Evolutionary conservation across 2,797 vertebrate genomes (phyloP).

Genomic region (Gallirallus australis): DNA sequence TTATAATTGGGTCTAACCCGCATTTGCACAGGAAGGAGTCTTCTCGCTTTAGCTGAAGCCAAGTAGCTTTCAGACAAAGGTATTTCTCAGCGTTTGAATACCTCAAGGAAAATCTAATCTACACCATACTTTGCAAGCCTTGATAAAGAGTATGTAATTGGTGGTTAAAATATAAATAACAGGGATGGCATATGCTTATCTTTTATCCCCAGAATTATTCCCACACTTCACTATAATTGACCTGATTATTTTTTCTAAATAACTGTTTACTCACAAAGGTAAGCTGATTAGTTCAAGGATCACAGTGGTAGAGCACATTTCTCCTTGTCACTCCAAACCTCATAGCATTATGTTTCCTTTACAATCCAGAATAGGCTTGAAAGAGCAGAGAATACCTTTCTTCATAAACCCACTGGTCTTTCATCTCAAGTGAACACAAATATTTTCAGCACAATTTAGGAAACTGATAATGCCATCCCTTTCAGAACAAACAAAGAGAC

Average conservation of each 20-base stretch:
- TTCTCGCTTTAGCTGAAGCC: not conserved
- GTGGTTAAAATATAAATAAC: not conserved
- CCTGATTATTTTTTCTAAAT: not conserved
- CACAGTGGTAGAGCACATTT: not conserved
- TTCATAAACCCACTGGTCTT: not conserved
- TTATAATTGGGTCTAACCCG: not conserved
- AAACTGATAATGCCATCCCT: not conserved
- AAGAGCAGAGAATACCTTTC: not conserved
- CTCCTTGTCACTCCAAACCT: not conserved
- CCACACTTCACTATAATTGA: not conserved
- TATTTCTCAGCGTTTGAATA: not conserved
- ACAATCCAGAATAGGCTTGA: not conserved
- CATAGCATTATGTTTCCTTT: rapidly evolving
- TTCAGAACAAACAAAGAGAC: not conserved
- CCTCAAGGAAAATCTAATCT: not conserved
- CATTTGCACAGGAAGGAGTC: not conserved
- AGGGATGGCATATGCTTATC: not conserved
- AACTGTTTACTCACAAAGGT: not conserved
- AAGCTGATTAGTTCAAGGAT: not conserved
- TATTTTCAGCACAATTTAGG: not conserved
- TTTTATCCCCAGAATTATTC: not conserved
- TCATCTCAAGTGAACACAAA: not conserved
- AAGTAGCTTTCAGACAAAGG: not conserved
- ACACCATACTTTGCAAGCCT: not conserved
- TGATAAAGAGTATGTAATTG: not conserved